A percentile compares a stretch with the other conserved stretches of the same genome.
These are phyloP conservation scores for Xenopus borealis DNA, from an alignment of 2,113 vertebrate genomes.

Conservation along the genomic window DNA sequence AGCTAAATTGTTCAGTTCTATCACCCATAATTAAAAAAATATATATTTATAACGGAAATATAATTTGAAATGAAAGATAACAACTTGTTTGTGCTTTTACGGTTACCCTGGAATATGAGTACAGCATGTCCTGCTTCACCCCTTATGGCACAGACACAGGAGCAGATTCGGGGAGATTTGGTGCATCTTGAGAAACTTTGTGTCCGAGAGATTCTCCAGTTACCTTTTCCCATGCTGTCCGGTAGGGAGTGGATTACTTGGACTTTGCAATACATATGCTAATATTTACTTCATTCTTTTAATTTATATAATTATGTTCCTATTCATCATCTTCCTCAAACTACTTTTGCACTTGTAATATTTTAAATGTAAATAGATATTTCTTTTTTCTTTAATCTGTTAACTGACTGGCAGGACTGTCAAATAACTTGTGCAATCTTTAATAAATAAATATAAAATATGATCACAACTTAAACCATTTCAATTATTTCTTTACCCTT, in stretches of 20 bases:
- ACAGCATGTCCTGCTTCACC: too few relatives aligned
- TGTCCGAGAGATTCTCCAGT: too few relatives aligned
- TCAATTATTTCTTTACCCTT: too few relatives aligned
- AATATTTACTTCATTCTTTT: slow-evolving; percentile 21
- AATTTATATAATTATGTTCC: slow-evolving; percentile 51
- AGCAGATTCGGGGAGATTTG: too few relatives aligned
- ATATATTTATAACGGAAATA: background rate
- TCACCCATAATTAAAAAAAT: background rate
- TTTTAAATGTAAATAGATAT: slow-evolving; percentile 61
- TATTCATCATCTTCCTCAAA: slow-evolving; percentile 50
- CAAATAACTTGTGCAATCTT: slow-evolving; percentile 56
- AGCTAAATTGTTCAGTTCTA: background rate
- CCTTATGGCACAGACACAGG: too few relatives aligned
- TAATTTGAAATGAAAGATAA: background rate
- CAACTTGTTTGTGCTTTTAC: background rate
- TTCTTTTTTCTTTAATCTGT: slow-evolving; percentile 47
- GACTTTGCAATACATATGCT: too few relatives aligned
- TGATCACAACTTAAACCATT: background rate
- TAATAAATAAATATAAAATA: slow-evolving; percentile 62
- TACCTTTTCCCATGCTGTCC: too few relatives aligned
- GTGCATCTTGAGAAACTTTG: too few relatives aligned
- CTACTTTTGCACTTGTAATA: slow-evolving; percentile 57
- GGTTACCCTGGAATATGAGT: too few relatives aligned
- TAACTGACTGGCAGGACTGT: slow-evolving; percentile 44
- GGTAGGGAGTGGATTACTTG: too few relatives aligned